Conservation (phyloP, 1,140 invertebrate genomes). For the Drosophila nigromelanica region DNA sequence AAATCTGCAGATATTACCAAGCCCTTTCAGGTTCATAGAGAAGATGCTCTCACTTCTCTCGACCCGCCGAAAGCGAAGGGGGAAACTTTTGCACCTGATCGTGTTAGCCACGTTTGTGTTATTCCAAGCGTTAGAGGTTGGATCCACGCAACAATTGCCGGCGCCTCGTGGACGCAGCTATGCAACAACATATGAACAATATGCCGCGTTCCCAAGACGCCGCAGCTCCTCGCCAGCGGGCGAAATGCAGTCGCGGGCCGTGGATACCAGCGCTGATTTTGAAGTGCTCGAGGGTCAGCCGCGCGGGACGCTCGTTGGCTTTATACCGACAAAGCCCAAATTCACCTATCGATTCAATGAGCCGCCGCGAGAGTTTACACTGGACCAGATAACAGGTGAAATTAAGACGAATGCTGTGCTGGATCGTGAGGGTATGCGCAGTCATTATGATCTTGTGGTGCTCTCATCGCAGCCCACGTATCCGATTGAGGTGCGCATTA, state of each 20-base stretch:
- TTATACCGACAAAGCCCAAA: slow-evolving; percentile 92
- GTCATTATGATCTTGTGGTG: slow-evolving; percentile 94
- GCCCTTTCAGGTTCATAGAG: slow-evolving; percentile 29
- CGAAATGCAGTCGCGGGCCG: slow-evolving; percentile 93
- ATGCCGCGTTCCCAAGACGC: slow-evolving; percentile 72
- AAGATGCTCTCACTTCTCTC: slow-evolving; percentile 42
- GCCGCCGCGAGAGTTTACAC: slow-evolving; percentile 91
- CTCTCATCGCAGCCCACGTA: slow-evolving; percentile 96
- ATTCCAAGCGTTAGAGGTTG: slow-evolving; percentile 20
- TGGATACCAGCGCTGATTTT: slow-evolving; percentile 93
- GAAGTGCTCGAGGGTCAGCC: slow-evolving; percentile 93
- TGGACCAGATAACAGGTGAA: slow-evolving; percentile 92
- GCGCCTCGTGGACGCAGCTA: slow-evolving; percentile 67
- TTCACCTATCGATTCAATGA: slow-evolving; percentile 97
- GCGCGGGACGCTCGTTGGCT: slow-evolving; percentile 91
- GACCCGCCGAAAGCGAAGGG: slow-evolving; percentile 14
- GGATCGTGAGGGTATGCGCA: slow-evolving; percentile 92
- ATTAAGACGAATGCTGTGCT: slow-evolving; percentile 92
- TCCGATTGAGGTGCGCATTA: slow-evolving; percentile 94
- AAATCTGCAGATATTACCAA: slow-evolving; percentile 14
- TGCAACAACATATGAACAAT: slow-evolving; percentile 73
- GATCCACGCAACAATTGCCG: slow-evolving; percentile 37
- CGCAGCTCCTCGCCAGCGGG: slow-evolving; percentile 79
- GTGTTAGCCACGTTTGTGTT: slow-evolving; percentile 25
- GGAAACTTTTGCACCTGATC: slow-evolving; percentile 44